phyloP scores from a whole-genome alignment of 1,140 invertebrate genomes.

The Meloidogyne floridensis region DNA sequence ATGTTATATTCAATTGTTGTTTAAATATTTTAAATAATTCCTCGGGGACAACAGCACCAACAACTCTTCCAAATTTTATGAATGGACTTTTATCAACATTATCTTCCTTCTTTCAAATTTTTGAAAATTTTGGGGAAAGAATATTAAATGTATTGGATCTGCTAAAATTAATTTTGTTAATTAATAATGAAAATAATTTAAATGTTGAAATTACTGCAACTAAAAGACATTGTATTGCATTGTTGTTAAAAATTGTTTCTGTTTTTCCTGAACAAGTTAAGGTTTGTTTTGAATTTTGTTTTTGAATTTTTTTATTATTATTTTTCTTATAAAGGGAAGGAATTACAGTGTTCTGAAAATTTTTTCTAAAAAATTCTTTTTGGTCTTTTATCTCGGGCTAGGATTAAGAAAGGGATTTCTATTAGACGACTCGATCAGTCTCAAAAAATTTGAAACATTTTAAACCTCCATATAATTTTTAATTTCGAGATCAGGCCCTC shows the following conservation, averaged over 20 bases:
- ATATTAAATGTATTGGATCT: slow-evolving; percentile 44
- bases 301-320: neutral
- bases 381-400: too few species aligned
- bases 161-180: slow-evolving; percentile 36
- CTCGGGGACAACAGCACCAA: too few species aligned
- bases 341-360: too few species aligned
- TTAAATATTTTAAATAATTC: slow-evolving; percentile 6
- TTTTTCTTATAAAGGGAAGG: too few species aligned
- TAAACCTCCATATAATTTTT: too few species aligned
- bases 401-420: too few species aligned
- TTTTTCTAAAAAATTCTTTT: too few species aligned
- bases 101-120: slow-evolving; percentile 51
- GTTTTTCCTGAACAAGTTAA: slow-evolving; percentile 37
- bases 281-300: slow-evolving; percentile 24
- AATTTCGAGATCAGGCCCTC: too few species aligned
- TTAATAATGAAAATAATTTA: slow-evolving; percentile 31
- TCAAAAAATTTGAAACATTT: too few species aligned
- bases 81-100: slow-evolving; percentile 55
- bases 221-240: slow-evolving; percentile 50
- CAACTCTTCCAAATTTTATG: slow-evolving; percentile 8
- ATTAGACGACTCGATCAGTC: too few species aligned
- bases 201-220: slow-evolving; percentile 39
- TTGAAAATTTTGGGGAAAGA: slow-evolving; percentile 43
- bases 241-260: slow-evolving; percentile 47
- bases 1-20: slow-evolving; percentile 39